These are phyloP conservation scores for Pterocles gutturalis DNA, from an alignment of 2,113 vertebrate species.

Conservation along the genomic window DNA sequence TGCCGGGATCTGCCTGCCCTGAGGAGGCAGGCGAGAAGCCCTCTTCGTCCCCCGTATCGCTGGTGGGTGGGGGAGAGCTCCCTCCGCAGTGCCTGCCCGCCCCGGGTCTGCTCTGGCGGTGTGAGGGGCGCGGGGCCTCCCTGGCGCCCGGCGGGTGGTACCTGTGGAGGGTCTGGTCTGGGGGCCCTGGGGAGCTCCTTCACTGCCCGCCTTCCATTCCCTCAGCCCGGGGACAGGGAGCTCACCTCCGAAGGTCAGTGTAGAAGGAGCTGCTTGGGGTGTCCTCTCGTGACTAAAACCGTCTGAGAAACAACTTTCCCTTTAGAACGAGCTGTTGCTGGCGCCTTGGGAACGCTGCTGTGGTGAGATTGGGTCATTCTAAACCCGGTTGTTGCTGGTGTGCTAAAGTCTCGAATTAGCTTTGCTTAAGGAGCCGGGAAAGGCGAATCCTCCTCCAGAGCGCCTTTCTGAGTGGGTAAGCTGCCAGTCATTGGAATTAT, in stretches of 20 bases:
- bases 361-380: rapidly evolving
- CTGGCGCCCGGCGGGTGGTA: background rate
- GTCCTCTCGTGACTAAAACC: background rate
- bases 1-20: too few species aligned
- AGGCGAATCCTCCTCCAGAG: background rate
- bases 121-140: background rate
- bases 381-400: rapidly evolving
- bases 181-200: rapidly evolving
- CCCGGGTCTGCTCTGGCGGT: too few species aligned
- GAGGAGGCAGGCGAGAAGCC: background rate
- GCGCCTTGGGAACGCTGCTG: background rate
- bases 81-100: rapidly evolving
- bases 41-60: rapidly evolving
- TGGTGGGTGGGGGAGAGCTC: background rate
- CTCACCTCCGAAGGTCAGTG: background rate
- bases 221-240: background rate
- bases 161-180: background rate
- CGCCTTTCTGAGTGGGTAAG: background rate
- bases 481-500: background rate
- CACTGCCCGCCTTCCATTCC: rapidly evolving
- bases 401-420: too few species aligned
- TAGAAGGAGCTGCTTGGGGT: background rate
- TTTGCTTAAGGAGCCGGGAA: background rate
- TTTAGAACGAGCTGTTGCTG: rapidly evolving
- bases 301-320: background rate